Conservation (phyloP, 1,140 invertebrate genomes). For the Ridgeia piscesae region DNA sequence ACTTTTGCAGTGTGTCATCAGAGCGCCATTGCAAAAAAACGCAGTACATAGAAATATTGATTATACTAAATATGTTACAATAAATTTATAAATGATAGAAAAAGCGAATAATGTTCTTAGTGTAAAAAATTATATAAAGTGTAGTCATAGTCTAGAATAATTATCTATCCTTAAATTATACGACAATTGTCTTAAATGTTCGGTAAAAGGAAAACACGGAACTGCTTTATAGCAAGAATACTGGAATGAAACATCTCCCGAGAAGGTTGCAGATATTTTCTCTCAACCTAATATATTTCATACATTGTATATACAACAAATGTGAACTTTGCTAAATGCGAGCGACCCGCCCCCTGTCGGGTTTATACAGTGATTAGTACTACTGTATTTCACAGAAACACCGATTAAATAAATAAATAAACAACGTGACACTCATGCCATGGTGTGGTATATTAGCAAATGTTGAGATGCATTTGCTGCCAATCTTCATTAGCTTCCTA, state of each 20-base stretch:
- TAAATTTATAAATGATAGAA: background rate
- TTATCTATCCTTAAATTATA: too few species aligned
- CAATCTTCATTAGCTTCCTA: too few species aligned
- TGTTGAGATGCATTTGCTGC: too few species aligned
- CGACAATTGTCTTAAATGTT: too few species aligned
- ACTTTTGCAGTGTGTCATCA: background rate
- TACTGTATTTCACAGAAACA: background rate
- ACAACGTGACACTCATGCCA: background rate
- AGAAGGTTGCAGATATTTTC: background rate
- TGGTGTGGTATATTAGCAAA: too few species aligned
- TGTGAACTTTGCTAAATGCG: background rate
- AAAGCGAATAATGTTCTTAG: background rate
- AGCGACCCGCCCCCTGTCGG: background rate
- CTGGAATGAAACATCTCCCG: background rate
- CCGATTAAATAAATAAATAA: background rate
- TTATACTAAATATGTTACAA: background rate
- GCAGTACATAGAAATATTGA: background rate
- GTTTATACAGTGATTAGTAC: background rate
- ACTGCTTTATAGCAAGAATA: background rate
- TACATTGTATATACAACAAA: background rate
- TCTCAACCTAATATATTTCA: background rate
- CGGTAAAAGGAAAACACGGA: too few species aligned
- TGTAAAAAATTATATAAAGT: too few species aligned
- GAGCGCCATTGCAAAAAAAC: background rate
- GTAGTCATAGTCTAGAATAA: too few species aligned